A percentile compares a stretch with the other conserved stretches of the same genome.
Conservation (phyloP, 2,888 invertebrate species). For the Morpho deidamia region DNA sequence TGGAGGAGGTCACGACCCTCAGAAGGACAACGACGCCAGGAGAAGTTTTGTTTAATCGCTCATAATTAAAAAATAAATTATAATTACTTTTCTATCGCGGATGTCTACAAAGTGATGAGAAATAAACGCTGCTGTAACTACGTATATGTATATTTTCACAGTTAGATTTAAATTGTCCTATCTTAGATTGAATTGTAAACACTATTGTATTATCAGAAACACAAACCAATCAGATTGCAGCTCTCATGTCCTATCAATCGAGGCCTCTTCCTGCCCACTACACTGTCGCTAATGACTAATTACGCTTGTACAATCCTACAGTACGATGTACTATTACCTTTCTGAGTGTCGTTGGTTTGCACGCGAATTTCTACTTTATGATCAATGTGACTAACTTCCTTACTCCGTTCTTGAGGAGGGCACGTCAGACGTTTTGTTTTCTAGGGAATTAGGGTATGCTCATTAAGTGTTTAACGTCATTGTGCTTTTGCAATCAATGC, state of each 20-base stretch:
- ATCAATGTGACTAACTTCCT: slow-evolving; percentile 22
- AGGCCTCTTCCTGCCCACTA: slow-evolving; percentile 61
- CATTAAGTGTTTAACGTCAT: slow-evolving; percentile 67
- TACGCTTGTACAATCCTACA: slow-evolving; percentile 66
- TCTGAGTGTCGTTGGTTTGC: slow-evolving; percentile 36
- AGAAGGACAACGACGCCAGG: no score
- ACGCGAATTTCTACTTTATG: slow-evolving; percentile 38
- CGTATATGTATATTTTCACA: no score
- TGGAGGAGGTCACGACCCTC: no score
- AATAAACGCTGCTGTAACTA: no score
- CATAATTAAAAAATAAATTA: no score
- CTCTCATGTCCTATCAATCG: slow-evolving; percentile 57
- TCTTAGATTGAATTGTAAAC: neutral
- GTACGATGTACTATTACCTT: slow-evolving; percentile 41
- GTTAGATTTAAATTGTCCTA: no score
- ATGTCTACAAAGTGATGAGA: no score
- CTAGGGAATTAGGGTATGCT: slow-evolving; percentile 45
- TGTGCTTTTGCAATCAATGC: slow-evolving; percentile 29
- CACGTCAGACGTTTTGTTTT: slow-evolving; percentile 49
- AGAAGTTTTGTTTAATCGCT: no score
- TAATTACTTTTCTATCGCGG: no score
- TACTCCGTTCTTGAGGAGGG: slow-evolving; percentile 14
- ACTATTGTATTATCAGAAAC: slow-evolving; percentile 4
- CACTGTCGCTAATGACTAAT: slow-evolving; percentile 72
- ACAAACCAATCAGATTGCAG: slow-evolving; percentile 43